Evolutionary conservation across 1,140 invertebrate species (phyloP).

Genomic region (Panulirus ornatus): DNA sequence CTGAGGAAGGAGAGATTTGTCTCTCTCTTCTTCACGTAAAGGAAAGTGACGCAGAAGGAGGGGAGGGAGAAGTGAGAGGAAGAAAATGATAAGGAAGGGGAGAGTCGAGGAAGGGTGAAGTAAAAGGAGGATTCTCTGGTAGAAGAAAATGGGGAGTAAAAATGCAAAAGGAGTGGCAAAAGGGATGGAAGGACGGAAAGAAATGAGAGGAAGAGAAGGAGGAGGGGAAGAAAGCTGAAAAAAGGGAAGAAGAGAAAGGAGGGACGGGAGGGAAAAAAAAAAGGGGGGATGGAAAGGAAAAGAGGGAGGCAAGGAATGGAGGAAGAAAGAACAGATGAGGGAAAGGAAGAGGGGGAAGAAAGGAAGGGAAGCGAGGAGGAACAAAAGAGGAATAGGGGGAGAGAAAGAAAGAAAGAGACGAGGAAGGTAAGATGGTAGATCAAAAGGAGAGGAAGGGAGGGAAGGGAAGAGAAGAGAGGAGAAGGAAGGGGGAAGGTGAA

Average conservation of each 20-base stretch:
- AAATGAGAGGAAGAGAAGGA: not conserved
- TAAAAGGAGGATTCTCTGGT: not conserved
- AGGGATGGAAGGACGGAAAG: not conserved
- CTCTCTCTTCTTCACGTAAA: not conserved
- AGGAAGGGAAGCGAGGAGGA: not conserved
- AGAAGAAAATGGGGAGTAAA: not conserved
- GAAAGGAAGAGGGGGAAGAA: not conserved
- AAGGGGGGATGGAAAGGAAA: not conserved
- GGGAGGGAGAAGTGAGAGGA: not conserved
- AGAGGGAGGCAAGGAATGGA: not conserved
- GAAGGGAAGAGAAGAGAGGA: not conserved
- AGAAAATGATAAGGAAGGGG: not conserved
- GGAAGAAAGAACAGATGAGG: not conserved
- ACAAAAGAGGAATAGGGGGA: not conserved
- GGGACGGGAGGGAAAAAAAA: not conserved
- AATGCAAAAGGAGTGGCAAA: not conserved
- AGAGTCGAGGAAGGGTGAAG: not conserved
- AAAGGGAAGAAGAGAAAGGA: not conserved
- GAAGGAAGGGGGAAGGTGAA: no score
- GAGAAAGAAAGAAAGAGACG: not conserved
- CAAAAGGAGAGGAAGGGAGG: not conserved
- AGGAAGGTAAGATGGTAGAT: not conserved
- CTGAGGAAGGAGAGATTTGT: not conserved
- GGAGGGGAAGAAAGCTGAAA: not conserved
- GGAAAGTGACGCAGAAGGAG: not conserved